Conservation (phyloP, 2,797 vertebrate genomes). For the Rhodeus uyekii region DNA sequence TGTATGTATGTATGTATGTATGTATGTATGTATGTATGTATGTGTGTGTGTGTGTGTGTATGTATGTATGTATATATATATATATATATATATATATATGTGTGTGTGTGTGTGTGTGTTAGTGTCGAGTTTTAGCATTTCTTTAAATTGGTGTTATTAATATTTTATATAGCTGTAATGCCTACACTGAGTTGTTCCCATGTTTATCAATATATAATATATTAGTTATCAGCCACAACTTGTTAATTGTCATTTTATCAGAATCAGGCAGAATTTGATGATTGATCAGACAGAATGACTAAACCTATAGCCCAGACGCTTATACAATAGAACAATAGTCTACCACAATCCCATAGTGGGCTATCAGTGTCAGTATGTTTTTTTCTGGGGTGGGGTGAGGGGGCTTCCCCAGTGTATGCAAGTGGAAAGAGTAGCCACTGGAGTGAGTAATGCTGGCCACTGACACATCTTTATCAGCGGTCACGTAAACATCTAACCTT, state of each 20-base stretch:
- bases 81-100: too few species aligned
- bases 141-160: not conserved
- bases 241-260: not conserved
- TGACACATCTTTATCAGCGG: conserved; percentile 7
- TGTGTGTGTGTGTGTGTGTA: too few species aligned
- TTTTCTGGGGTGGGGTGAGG: not conserved
- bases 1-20: too few species aligned
- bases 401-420: not conserved
- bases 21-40: too few species aligned
- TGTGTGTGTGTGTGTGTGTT: too few species aligned
- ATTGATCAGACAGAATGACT: too few species aligned
- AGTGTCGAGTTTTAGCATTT: too few species aligned
- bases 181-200: not conserved
- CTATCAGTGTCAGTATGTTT: not conserved
- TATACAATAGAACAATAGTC: not conserved
- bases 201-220: not conserved
- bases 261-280: not conserved
- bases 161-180: not conserved
- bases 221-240: not conserved
- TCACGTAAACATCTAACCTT: not conserved
- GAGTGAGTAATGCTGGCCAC: conserved; percentile 29
- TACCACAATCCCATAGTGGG: not conserved
- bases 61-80: too few species aligned
- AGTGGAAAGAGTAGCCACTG: not conserved
- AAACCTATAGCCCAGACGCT: not conserved